phyloP scores from a whole-genome alignment of 2,888 invertebrate species.

The Heliconius charithonia region DNA sequence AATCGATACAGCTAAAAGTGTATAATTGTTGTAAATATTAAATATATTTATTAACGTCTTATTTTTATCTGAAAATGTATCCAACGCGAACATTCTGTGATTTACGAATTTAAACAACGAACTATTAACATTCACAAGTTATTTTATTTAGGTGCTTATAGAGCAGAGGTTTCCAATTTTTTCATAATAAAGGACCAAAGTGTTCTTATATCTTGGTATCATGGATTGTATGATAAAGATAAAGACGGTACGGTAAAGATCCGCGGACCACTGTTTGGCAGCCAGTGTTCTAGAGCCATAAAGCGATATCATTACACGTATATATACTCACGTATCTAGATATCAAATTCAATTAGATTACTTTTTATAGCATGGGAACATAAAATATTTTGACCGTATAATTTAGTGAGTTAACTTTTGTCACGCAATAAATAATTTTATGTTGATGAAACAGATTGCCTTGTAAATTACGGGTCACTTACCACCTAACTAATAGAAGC shows the following conservation, averaged over 20 bases:
- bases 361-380: slow-evolving; percentile 41
- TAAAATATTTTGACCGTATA: slow-evolving; percentile 41
- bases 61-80: neutral
- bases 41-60: neutral
- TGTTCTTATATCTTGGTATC: no score
- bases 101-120: no score
- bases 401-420: slow-evolving; percentile 38
- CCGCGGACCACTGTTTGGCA: no score
- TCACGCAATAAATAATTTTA: slow-evolving; percentile 48
- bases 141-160: slow-evolving; percentile 6
- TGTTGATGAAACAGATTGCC: slow-evolving; percentile 39
- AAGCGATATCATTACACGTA: slow-evolving; percentile 22
- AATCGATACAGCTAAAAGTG: neutral
- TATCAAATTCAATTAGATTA: slow-evolving; percentile 42
- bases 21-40: neutral
- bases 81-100: no score
- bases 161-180: no score
- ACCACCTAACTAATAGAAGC: slow-evolving; percentile 20
- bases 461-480: slow-evolving; percentile 34
- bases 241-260: no score
- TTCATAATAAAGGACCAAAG: no score
- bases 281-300: neutral
- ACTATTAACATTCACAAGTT: neutral
- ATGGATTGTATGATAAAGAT: no score
- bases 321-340: slow-evolving; percentile 33